Evolutionary conservation across 2,113 vertebrate genomes (phyloP), one percentile per base, ranked within the genome.

Genomic region (Ibidorhyncha struthersii): DNA sequence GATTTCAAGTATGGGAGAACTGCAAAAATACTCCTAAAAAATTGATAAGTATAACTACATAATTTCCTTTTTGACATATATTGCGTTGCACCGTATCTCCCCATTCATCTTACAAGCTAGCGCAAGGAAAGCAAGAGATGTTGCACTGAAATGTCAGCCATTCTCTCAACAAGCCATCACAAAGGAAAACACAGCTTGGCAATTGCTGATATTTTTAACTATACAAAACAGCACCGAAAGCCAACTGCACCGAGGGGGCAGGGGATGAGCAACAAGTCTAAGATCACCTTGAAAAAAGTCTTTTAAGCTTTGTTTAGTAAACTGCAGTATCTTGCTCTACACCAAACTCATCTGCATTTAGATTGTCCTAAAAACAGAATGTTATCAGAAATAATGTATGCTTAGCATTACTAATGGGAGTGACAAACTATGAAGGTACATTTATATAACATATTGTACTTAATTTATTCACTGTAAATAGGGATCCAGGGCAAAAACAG

Each of bases 21-120:
- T 2, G 25, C 13, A 82, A 70, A 19, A 77, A 41, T 18, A 40
- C 4, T 21, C 9, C 40, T 58, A 78, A 61, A 73, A 91, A 21
- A 45, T 0, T 7, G 47, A 32, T 0, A 73, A 25, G 41, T 27
- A 21, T 77, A 80, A 49, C 16, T n/a, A 21, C 21, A 4, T n/a
- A 3, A 58, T 50, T 86, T 84, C 32, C 12, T 66, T 30, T 58
- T 67, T 53, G 58, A 65, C 10, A 18, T 22, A 63, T 0, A 45
- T 5, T 40, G 65, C 56, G 87, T 65, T 4, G 27, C 25, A 50
- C 14, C 30, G 16, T 25, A 82, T 63, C 53, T 76, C 12, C 22
- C 43, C 0, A 0, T n/a, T 84, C 62, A 38, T 30, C 49, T 59
- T 40, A 65, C 21, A 52, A 56, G 15, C 27, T 22, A 34, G 7